Evolutionary conservation across 2,888 invertebrate genomes (phyloP).

Genomic region (Pristionchus entomophagus): DNA sequence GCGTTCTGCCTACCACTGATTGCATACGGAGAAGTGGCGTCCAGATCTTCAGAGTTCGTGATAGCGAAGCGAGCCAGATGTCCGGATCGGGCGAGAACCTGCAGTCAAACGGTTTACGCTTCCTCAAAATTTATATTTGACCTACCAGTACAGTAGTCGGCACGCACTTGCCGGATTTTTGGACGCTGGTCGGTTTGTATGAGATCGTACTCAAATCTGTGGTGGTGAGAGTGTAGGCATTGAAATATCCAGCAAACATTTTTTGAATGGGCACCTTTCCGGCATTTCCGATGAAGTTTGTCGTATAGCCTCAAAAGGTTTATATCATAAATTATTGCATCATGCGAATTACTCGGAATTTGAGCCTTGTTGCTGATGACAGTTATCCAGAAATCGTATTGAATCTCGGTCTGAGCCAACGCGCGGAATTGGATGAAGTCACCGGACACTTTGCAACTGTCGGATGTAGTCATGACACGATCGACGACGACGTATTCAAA

Average conservation of each 20-base stretch:
- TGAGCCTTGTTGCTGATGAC: not conserved
- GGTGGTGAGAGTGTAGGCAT: not conserved
- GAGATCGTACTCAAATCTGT: not conserved
- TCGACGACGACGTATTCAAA: slow-evolving; percentile 32
- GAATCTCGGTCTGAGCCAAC: not conserved
- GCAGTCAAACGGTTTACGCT: not conserved
- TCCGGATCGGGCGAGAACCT: not conserved
- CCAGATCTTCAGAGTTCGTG: not conserved
- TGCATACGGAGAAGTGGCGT: slow-evolving; percentile 29
- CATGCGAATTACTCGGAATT: not conserved
- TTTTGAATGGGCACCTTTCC: not conserved
- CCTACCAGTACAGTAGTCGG: slow-evolving; percentile 24
- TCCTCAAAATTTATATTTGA: not conserved
- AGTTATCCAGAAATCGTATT: slow-evolving; percentile 14
- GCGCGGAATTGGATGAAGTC: not conserved
- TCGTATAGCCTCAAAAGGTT: not conserved
- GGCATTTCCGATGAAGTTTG: not conserved
- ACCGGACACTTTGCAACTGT: not conserved
- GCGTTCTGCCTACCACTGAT: not conserved
- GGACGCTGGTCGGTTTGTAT: not conserved
- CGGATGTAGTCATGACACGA: not conserved
- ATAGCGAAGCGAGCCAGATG: slow-evolving; percentile 26
- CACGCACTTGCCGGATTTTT: not conserved
- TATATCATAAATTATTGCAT: too few species aligned
- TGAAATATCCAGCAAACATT: not conserved